phyloP scores from a whole-genome alignment of 2,888 invertebrate genomes.

The Tortrix viridana region DNA sequence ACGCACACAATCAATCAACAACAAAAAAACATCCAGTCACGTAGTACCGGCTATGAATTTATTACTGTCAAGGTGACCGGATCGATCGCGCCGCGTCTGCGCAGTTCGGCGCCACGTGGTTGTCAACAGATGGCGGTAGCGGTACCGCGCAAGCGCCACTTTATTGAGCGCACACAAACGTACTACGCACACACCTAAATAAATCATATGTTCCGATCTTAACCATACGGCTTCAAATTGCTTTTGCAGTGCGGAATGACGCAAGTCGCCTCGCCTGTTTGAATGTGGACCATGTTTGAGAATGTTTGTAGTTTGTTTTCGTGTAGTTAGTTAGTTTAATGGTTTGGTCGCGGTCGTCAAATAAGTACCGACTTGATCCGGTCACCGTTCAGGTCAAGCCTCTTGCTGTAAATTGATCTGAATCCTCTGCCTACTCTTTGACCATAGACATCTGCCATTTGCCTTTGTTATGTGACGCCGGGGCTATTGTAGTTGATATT shows the following conservation, averaged over 20 bases:
- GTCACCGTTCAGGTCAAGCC: constrained; percentile 50
- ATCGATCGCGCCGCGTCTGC: constrained; percentile 75
- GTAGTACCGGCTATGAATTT: constrained; percentile 70
- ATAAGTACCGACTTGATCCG: constrained; percentile 67
- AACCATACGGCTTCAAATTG: constrained; percentile 79
- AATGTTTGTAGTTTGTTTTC: constrained; percentile 44
- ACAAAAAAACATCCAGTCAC: constrained; percentile 34
- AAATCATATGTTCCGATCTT: constrained; percentile 77
- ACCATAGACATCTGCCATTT: not conserved
- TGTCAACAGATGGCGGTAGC: constrained; percentile 78
- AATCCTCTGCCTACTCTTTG: constrained; percentile 29
- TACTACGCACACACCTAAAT: constrained; percentile 56
- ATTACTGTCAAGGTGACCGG: constrained; percentile 77
- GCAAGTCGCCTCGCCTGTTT: constrained; percentile 50
- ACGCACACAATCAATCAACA: constrained; percentile 34
- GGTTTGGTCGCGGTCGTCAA: constrained; percentile 65
- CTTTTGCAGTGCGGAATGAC: constrained; percentile 72
- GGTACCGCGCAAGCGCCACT: constrained; percentile 69
- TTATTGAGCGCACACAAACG: constrained; percentile 74
- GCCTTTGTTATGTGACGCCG: not conserved
- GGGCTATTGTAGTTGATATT: not conserved
- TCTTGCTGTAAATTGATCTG: constrained; percentile 44
- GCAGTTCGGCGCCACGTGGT: constrained; percentile 66
- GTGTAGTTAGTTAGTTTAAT: constrained; percentile 27
- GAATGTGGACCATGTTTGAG: constrained; percentile 47